A percentile compares a stretch with the other conserved stretches of the same genome.
phyloP scores from a whole-genome alignment of 2,888 invertebrate species.

The Idaea aversata region DNA sequence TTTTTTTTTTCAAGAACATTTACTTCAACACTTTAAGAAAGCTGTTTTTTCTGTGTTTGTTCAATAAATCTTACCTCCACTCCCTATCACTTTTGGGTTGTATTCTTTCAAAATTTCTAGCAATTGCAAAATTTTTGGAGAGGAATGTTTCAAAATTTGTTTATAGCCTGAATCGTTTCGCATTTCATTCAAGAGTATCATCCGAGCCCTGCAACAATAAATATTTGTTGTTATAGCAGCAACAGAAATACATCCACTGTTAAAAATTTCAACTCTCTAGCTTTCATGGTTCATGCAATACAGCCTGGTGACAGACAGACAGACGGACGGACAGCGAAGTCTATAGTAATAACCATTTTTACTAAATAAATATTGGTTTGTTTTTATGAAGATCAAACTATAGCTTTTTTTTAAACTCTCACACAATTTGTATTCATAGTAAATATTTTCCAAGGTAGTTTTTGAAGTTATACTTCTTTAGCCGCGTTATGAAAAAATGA shows the following conservation, averaged over 20 bases:
- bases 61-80: conserved; percentile 37
- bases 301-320: too few species aligned
- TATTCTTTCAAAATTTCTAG: conserved; percentile 82
- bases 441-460: too few species aligned
- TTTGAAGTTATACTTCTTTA: too few species aligned
- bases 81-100: conserved; percentile 50
- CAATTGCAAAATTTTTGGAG: conserved; percentile 82
- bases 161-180: conserved; percentile 53
- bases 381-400: conserved; percentile 5
- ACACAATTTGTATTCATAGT: not conserved
- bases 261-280: too few species aligned
- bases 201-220: conserved; percentile 61
- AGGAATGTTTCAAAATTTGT: conserved; percentile 80
- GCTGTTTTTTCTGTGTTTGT: too few species aligned
- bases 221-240: not conserved
- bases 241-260: not conserved
- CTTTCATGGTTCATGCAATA: too few species aligned
- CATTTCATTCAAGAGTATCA: conserved; percentile 77
- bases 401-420: too few species aligned
- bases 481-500: too few species aligned
- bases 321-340: too few species aligned
- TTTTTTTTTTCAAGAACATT: not conserved
- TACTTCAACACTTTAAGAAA: not conserved
- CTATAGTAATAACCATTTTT: too few species aligned
- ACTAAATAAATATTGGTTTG: not conserved